Base-by-base conservation (phyloP, 2,113 vertebrate species). In the Phylloscopus trochilus region DNA sequence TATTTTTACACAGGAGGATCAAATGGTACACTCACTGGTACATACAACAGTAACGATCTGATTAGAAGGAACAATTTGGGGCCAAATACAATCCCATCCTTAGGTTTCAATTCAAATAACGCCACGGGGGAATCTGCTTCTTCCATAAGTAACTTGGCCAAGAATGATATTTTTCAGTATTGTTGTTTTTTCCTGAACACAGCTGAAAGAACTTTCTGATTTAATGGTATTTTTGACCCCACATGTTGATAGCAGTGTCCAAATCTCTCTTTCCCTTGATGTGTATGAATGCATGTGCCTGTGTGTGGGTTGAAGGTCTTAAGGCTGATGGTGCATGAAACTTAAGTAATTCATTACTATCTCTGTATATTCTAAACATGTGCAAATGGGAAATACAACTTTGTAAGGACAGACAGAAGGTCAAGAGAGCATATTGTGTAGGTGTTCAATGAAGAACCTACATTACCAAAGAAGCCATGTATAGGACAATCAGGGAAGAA, bases 1-100 rank as follows among this genome's bases (percentile, higher is more conserved):
- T 95, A 95, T 95, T 97, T 98, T 98, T 96, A 97, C 97, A 97
- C 94, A 96, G 93, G 96, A 94, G 89, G 92, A 94, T 96, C 92
- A 77, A 95, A 93, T 94, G 80, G 97, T 28, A 93, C 63, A 56
- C 62, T 96, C 82, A 77, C 37, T 33, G 67, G 91, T 87, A 92
- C 74, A 28, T 66, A 72, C 14, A 60, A 91, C 2, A 8, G 16
- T 44, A 95, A 97, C 5, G 58, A 96, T 74, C 79, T n/a, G 79
- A 96, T 86, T 87, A 89, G 73, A 96, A 90, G 62, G 70, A 94
- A 96, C 60, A 88, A 75, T 89, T 79, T 87, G 86, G 64, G 88
- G 88, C 90, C 92, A 89, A 95, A 94, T 14, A 73, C 66, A 96
- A 81, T 53, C 37, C 75, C 80, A 56, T 86, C 64, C 80, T 90